These are phyloP conservation scores for Bos taurus DNA, from an alignment of 2,113 vertebrate genomes.

Conservation along the genomic window DNA sequence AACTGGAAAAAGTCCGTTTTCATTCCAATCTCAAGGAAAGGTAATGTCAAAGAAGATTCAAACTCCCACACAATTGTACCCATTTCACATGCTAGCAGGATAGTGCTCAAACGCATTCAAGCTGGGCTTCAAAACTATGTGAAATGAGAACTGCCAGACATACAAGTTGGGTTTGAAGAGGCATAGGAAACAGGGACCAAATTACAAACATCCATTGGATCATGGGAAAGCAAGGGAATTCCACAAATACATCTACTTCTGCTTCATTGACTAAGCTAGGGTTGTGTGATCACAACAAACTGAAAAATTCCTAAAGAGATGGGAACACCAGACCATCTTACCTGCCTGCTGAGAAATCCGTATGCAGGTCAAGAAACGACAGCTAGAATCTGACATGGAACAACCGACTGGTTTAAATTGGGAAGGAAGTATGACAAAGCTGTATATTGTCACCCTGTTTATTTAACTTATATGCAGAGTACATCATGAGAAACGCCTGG, in stretches of 20 bases:
- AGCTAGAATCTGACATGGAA: background rate
- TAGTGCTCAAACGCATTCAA: background rate
- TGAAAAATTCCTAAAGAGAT: background rate
- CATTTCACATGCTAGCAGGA: background rate
- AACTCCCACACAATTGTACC: rapidly evolving
- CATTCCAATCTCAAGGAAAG: background rate
- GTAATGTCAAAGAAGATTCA: background rate
- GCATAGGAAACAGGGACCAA: background rate
- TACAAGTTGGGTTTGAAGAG: background rate
- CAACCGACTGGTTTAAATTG: background rate
- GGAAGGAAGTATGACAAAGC: background rate
- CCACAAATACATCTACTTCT: background rate
- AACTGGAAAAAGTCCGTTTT: background rate
- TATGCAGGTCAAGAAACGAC: background rate
- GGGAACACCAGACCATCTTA: background rate
- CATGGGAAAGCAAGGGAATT: background rate
- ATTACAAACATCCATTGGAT: background rate
- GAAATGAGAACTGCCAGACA: background rate
- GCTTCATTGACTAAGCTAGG: background rate
- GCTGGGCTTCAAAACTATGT: background rate
- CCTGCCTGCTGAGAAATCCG: background rate
- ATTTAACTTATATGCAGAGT: background rate
- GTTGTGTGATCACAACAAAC: background rate
- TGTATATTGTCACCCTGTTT: background rate
- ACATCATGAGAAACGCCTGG: background rate